Conservation (phyloP, 2,113 vertebrate genomes). For the Festucalex cinctus region DNA sequence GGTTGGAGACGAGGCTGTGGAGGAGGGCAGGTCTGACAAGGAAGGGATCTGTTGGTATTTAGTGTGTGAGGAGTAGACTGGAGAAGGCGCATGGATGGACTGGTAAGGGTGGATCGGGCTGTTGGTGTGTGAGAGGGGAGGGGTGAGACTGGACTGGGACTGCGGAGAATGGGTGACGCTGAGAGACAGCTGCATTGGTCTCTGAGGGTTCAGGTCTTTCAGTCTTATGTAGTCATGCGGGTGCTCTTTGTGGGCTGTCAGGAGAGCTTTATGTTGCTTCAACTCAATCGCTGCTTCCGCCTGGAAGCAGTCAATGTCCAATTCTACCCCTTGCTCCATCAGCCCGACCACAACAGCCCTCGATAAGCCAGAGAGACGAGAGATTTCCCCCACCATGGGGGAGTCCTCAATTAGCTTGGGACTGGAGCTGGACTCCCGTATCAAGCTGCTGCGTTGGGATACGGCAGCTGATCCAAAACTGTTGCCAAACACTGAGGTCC, state of each 20-base stretch:
- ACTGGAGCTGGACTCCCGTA: slow-evolving; percentile 56
- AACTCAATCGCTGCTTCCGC: slow-evolving; percentile 53
- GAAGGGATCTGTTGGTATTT: slow-evolving; percentile 57
- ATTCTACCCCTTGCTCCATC: slow-evolving; percentile 78
- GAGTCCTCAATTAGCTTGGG: slow-evolving; percentile 69
- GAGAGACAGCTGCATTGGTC: slow-evolving; percentile 67
- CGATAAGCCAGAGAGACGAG: slow-evolving; percentile 74
- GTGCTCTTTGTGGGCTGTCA: slow-evolving; percentile 42
- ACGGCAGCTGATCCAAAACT: slow-evolving; percentile 52
- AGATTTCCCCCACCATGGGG: slow-evolving; percentile 73
- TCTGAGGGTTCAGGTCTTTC: slow-evolving; percentile 50
- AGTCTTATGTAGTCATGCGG: slow-evolving; percentile 44
- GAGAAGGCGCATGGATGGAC: slow-evolving; percentile 53
- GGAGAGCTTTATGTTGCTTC: slow-evolving; percentile 50
- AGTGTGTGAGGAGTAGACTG: slow-evolving; percentile 56
- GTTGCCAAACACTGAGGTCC: slow-evolving; percentile 23
- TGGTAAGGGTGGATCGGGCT: slow-evolving; percentile 66
- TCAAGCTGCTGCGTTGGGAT: slow-evolving; percentile 60
- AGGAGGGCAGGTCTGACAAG: slow-evolving; percentile 62
- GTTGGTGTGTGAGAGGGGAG: slow-evolving; percentile 62
- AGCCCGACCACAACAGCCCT: slow-evolving; percentile 73
- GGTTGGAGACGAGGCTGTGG: slow-evolving; percentile 68
- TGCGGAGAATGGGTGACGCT: slow-evolving; percentile 68
- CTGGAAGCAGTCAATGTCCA: slow-evolving; percentile 74
- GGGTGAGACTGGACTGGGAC: slow-evolving; percentile 62